A percentile compares a stretch with the other conserved stretches of the same genome.
Conservation (phyloP, 2,113 vertebrate genomes). For the Hucho hucho region DNA sequence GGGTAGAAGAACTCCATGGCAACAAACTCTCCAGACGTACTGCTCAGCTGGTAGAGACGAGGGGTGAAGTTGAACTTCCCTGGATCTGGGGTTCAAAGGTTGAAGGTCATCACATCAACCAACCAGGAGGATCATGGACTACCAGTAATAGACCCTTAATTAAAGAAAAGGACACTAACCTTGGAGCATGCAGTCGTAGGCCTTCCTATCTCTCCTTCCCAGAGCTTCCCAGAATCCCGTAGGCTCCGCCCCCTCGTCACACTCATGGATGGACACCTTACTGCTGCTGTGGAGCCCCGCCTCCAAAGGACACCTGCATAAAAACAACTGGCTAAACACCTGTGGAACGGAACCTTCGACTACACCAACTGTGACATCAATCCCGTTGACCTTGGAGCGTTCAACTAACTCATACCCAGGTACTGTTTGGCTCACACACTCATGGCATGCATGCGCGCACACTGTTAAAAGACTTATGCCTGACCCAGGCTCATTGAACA, state of each 20-base stretch:
- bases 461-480: too few relatives aligned
- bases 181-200: constrained; percentile 92
- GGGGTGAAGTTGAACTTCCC: constrained; percentile 91
- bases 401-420: too few relatives aligned
- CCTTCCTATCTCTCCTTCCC: constrained; percentile 84
- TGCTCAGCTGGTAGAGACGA: constrained; percentile 85
- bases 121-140: too few relatives aligned
- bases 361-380: too few relatives aligned
- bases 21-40: constrained; percentile 83
- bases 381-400: too few relatives aligned
- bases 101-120: background rate
- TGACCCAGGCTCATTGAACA: too few relatives aligned
- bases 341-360: too few relatives aligned
- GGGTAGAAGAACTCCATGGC: constrained; percentile 83
- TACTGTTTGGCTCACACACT: too few relatives aligned
- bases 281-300: constrained; percentile 88
- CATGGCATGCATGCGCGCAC: too few relatives aligned
- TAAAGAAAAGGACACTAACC: constrained; percentile 61
- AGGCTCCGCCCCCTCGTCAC: constrained; percentile 85
- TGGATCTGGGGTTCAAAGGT: constrained; percentile 71
- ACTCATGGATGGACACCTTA: constrained; percentile 87
- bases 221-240: constrained; percentile 85
- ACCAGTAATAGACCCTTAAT: too few relatives aligned
- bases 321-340: background rate
- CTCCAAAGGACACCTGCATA: constrained; percentile 82